Evolutionary conservation across 2,888 invertebrate genomes (phyloP), one percentile per base, ranked within the genome.

Genomic region (Thera obeliscata): DNA sequence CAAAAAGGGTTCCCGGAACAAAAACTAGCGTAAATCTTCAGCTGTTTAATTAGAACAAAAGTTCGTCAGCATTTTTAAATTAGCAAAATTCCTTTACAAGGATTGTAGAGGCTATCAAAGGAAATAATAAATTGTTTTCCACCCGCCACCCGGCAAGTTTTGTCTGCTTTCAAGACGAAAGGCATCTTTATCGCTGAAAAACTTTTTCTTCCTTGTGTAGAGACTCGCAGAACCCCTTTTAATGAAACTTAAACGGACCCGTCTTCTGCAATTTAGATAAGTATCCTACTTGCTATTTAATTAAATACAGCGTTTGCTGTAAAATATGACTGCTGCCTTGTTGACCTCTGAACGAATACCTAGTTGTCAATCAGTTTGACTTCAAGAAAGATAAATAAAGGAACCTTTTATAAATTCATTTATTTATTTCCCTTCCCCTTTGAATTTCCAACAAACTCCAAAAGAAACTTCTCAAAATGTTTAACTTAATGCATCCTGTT

Each of bases 141-240:
- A 78, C 84, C 84, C 82, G 76, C 81, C 81, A 74, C 79, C 83
- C 81, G 78, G 81, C 81, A 86, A 87, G 82, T 88, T 88, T 82
- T 79, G 84, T 82, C 84, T 82, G 83, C 81, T 80, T 84, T 81
- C 81, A 83, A 86, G 85, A 84, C 85, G 85, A 86, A 88, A 87
- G 87, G 85, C 87, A 88, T 88, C 90, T 89, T 91, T 91, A 91
- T 91, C 90, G 86, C 81, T 81, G 81, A 75, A 81, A 82, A 90
- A 91, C 86, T 91, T 91, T 90, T 91, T 89, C 87, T 85, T 84
- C 80, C 78, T 81, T 81, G 84, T 83, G 82, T 81, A 79, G 80
- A 82, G 81, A 82, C 81, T 79, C 74, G 70, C 74, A 78, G 83
- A 78, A 83, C 85, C 83, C 87, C 85, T 87, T 87, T 88, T 87